phyloP scores from a whole-genome alignment of 2,113 vertebrate species.

The Aplodontia rufa region DNA sequence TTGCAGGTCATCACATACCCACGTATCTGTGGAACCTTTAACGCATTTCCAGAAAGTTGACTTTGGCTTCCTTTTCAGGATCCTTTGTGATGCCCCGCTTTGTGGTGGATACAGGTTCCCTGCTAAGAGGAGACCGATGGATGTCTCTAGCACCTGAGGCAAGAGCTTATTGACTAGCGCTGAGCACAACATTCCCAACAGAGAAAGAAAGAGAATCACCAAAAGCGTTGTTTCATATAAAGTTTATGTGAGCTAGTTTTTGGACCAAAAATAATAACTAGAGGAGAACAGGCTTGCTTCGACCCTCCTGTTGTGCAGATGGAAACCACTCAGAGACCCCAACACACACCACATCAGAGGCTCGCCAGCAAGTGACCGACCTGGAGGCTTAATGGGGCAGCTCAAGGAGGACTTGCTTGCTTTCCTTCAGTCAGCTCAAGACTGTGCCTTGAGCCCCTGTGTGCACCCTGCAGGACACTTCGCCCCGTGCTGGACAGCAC shows the following conservation, averaged over 20 bases:
- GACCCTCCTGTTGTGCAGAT: neutral
- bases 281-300: neutral
- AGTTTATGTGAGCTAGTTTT: neutral
- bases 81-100: neutral
- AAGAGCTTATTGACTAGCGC: neutral
- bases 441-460: neutral
- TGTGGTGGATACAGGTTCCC: neutral
- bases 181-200: neutral
- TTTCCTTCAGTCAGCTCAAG: neutral
- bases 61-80: slow-evolving; percentile 8
- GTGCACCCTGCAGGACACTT: neutral
- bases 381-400: neutral
- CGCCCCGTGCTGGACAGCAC: neutral
- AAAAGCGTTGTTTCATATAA: neutral
- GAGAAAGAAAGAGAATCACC: neutral
- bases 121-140: neutral
- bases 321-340: neutral
- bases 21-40: neutral
- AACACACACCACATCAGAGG: too few relatives aligned
- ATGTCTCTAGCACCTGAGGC: neutral
- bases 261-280: neutral
- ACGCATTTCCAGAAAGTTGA: slow-evolving; percentile 22
- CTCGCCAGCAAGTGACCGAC: neutral
- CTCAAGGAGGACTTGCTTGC: neutral
- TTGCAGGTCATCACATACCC: slow-evolving; percentile 30